phyloP scores from a whole-genome alignment of 2,888 invertebrate species.

The Ganaspis brasiliensis region DNA sequence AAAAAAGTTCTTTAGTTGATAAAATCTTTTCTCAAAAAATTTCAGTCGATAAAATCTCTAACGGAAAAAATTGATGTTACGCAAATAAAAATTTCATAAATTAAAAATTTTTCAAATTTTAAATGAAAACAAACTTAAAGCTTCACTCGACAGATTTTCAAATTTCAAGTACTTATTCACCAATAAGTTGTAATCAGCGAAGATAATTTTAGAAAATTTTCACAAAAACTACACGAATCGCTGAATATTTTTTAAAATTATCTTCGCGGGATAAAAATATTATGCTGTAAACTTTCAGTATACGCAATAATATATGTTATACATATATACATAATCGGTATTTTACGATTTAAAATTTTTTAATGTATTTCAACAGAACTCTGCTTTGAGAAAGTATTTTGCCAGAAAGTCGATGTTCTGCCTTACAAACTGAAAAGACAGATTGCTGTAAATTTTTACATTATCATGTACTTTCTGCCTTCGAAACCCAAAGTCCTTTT shows the following conservation, averaged over 20 bases:
- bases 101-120: no score
- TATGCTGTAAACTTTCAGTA: conserved; percentile 31
- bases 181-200: conserved; percentile 1
- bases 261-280: neutral
- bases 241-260: neutral
- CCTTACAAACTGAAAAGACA: conserved; percentile 40
- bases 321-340: conserved; percentile 32
- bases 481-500: conserved; percentile 20
- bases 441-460: conserved; percentile 22
- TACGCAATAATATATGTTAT: conserved; percentile 41
- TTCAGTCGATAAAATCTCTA: no score
- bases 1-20: no score
- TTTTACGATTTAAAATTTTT: conserved; percentile 23
- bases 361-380: conserved; percentile 19
- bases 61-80: neutral
- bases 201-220: conserved; percentile 7
- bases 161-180: conserved; percentile 33
- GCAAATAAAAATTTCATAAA: neutral
- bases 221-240: neutral
- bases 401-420: conserved; percentile 10
- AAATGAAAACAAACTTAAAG: neutral
- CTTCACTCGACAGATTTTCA: conserved; percentile 16
- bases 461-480: conserved; percentile 33
- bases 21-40: no score
- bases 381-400: conserved; percentile 22